phyloP scores from a whole-genome alignment of 2,797 vertebrate species.

The Parauchenoglanis ngamensis region DNA sequence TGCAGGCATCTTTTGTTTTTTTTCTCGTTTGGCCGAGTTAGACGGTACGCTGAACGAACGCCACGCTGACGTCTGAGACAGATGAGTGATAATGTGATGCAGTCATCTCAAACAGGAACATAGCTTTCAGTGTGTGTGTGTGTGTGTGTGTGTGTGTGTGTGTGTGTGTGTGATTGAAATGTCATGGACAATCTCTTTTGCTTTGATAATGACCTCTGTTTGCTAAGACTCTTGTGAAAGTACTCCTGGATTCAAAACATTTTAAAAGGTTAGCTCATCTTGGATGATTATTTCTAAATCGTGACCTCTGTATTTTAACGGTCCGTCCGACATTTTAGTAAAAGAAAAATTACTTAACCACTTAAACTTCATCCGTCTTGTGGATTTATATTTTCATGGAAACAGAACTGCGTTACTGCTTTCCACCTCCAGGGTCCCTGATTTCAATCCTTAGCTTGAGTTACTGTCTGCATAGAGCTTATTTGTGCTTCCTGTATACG shows the following conservation, averaged over 20 bases:
- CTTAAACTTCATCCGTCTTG: background rate
- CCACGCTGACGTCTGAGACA: constrained; percentile 64
- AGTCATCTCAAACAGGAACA: constrained; percentile 66
- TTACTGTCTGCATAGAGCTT: background rate
- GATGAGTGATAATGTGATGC: constrained; percentile 73
- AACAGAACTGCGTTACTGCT: background rate
- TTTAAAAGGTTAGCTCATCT: constrained; percentile 18
- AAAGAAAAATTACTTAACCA: background rate
- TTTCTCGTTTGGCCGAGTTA: constrained; percentile 68
- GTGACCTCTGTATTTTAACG: background rate
- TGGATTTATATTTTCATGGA: background rate
- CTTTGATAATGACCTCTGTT: constrained; percentile 67
- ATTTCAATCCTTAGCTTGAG: background rate
- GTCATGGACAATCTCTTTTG: constrained; percentile 56
- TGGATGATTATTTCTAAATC: background rate
- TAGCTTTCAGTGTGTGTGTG: constrained; percentile 70
- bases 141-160: constrained; percentile 7
- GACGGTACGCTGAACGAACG: constrained; percentile 61
- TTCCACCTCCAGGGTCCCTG: background rate
- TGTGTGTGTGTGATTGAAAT: constrained; percentile 70
- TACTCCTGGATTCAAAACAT: background rate
- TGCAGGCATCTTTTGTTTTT: background rate
- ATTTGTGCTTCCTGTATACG: no score
- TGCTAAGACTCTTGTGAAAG: constrained; percentile 41
- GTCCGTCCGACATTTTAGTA: background rate